Conservation (phyloP, 2,888 invertebrate genomes). For the Nineta flava region DNA sequence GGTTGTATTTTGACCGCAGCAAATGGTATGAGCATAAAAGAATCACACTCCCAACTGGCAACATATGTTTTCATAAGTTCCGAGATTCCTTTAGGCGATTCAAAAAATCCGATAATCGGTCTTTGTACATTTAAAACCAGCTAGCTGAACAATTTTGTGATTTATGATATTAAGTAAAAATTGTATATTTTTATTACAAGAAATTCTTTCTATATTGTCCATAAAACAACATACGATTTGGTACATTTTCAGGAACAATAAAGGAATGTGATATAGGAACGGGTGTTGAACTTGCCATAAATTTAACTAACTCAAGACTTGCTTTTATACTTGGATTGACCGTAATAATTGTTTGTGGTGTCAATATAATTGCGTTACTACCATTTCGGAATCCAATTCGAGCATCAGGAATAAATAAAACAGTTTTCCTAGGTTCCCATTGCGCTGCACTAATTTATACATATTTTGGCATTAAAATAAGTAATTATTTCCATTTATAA, state of each 20-base stretch:
- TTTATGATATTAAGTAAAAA: too few relatives aligned
- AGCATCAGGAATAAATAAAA: slow-evolving; percentile 55
- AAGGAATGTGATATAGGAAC: background rate
- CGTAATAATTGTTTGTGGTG: slow-evolving; percentile 44
- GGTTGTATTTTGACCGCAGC: too few relatives aligned
- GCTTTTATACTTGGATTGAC: slow-evolving; percentile 56
- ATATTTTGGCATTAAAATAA: background rate
- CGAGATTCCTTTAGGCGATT: too few relatives aligned
- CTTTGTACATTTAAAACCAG: too few relatives aligned
- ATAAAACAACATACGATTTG: background rate
- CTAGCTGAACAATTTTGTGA: too few relatives aligned
- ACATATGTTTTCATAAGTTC: too few relatives aligned
- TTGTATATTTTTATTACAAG: too few relatives aligned
- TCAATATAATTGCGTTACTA: slow-evolving; percentile 30
- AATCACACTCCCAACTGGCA: too few relatives aligned
- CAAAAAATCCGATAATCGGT: too few relatives aligned
- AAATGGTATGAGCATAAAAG: too few relatives aligned
- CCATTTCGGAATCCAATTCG: slow-evolving; percentile 33
- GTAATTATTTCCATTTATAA: background rate
- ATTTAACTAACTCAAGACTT: slow-evolving; percentile 35
- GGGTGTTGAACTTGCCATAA: slow-evolving; percentile 22
- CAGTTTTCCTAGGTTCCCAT: slow-evolving; percentile 53
- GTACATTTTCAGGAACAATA: background rate
- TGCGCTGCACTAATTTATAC: slow-evolving; percentile 32
- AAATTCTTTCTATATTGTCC: background rate